Evolutionary conservation across 2,888 invertebrate species (phyloP).

Genomic region (Drosophila borealis): DNA sequence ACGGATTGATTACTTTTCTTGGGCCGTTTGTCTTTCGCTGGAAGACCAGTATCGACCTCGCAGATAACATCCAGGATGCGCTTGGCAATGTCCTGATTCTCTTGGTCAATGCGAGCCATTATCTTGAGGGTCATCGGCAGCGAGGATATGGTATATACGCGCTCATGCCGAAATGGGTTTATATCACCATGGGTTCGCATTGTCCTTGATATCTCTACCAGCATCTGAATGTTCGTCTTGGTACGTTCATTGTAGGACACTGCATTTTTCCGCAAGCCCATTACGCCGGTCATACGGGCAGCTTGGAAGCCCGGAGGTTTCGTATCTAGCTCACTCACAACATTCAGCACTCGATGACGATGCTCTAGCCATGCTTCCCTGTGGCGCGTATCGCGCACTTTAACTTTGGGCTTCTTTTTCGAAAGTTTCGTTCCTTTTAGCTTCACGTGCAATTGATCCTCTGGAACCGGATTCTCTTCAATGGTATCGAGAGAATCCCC

Average conservation of each 20-base stretch:
- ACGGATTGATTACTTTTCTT: neutral
- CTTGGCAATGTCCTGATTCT: constrained; percentile 47
- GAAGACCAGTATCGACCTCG: constrained; percentile 51
- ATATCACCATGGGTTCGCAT: constrained; percentile 61
- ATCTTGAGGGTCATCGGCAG: constrained; percentile 18
- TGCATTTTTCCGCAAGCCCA: constrained; percentile 43
- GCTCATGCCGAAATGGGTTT: constrained; percentile 53
- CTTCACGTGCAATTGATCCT: neutral
- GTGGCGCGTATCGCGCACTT: neutral
- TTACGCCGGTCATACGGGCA: constrained; percentile 46
- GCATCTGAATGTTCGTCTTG: constrained; percentile 51
- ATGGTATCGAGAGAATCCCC: neutral
- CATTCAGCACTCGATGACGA: constrained; percentile 36
- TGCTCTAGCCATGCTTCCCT: constrained; percentile 32
- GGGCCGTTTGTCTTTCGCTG: neutral
- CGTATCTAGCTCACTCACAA: constrained; percentile 31
- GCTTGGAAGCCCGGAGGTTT: constrained; percentile 47
- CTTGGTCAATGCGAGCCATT: constrained; percentile 48
- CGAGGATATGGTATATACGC: constrained; percentile 23
- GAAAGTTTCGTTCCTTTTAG: neutral
- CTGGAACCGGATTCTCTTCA: neutral
- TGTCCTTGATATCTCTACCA: constrained; percentile 43
- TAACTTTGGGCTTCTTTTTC: neutral
- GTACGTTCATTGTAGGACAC: constrained; percentile 44
- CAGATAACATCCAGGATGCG: constrained; percentile 45